Evolutionary conservation across 1,140 invertebrate species (phyloP), one percentile per base, ranked within the genome.

Genomic region (Maniola jurtina): DNA sequence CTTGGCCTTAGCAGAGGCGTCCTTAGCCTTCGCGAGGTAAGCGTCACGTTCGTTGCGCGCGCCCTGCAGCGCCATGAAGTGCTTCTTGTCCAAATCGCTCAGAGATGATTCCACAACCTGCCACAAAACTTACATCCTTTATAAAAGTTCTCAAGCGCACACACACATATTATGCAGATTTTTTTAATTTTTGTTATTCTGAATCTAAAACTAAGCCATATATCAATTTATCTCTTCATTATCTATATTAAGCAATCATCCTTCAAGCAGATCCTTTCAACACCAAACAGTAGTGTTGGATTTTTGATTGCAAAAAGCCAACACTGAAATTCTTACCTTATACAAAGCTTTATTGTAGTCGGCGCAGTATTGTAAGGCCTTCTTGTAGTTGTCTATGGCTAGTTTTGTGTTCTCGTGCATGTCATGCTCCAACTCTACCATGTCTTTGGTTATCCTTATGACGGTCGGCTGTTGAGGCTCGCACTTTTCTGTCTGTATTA

Each of bases 91-190:
- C 16, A 92, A 81, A 57, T 91, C 92, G 36, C 94, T 94, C 4
- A 95, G 77, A 5, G 95, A 85, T 16, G 91, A 84, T 14, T 94
- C 89, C 5, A 95, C 92, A 66, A 95, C 91, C 86, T 88, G 73
- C 15, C 75, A 77, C 77, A 58, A 16, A 71, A 11, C 57, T 40
- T 2, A 16, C 10, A 52, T 11, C 2, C 10, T 11, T 9, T 40
- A 40, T 7, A 3, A 40, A 40, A 9, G 0, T 11, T 40, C 10
- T 40, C 7, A n/a, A n/a, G n/a, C n/a, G n/a, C n/a, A n/a, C n/a
- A n/a, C n/a, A n/a, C n/a, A n/a, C n/a, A 25, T 25, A 25, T 4
- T 25, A 25, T 4, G 25, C 25, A 25, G 25, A 25, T 25, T 25
- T 25, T 25, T 25, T 2, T n/a, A 1, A 25, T 25, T 25, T 25